Evolutionary conservation across 1,140 invertebrate genomes (phyloP), one percentile per base, ranked within the genome.

Genomic region (Anadara kagoshimensis): DNA sequence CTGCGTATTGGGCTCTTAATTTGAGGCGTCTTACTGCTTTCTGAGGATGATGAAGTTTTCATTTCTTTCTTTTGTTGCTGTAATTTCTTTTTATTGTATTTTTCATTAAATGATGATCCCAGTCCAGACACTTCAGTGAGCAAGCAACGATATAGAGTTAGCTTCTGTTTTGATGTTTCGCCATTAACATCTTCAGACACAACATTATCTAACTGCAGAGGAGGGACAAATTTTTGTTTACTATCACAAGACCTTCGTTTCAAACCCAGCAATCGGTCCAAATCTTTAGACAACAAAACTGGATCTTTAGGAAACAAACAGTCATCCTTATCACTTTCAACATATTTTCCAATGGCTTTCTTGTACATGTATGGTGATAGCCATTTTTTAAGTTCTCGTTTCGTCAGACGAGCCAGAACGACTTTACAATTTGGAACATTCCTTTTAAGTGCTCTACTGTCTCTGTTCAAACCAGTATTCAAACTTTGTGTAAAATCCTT

Each of bases 121-220:
- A 74, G 20, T 5, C 62, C 66, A 18, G 73, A 77, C 51, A 81
- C 47, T 64, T 85, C 83, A 36, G 79, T 70, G 54, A 85, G 61
- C 29, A 85, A 58, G 69, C 81, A 79, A 54, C 78, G 64, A 54
- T 85, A 85, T 22, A 85, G 62, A 0, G 81, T 81, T 16, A 85
- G 65, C 54, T 82, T 85, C 69, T 81, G 77, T 22, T 80, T 78
- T 11, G 79, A 78, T 14, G 78, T 65, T 58, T 85, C 83, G 12
- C 78, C 81, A 68, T 82, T 83, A 5, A 77, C 70, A 24, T 79
- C 76, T 54, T 85, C 83, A 12, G 83, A 85, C 44, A 85, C 80
- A 61, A 75, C 74, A 66, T 82, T 80, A 36, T 69, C 76, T 11
- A 80, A 65, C 66, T 49, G 78, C 66, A 67, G 65, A 47, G 22